These are phyloP conservation scores for Molossus molossus DNA, from an alignment of 2,797 vertebrate species.

Conservation along the genomic window DNA sequence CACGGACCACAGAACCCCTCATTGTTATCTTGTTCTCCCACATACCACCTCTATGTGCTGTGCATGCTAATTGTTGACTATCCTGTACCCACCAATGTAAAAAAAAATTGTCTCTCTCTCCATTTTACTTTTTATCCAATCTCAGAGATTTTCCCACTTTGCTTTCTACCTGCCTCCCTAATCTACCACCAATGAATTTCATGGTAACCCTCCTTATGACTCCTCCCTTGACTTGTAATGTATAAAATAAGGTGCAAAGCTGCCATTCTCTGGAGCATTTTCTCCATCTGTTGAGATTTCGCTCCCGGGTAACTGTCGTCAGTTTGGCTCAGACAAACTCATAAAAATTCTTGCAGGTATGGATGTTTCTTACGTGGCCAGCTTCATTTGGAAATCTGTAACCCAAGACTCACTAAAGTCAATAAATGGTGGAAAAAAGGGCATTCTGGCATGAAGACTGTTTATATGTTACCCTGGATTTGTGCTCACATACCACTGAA, in stretches of 20 bases:
- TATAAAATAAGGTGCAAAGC: neutral
- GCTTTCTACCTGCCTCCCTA: neutral
- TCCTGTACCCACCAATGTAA: neutral
- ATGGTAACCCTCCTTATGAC: neutral
- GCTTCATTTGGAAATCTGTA: constrained; percentile 81
- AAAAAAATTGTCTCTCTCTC: neutral
- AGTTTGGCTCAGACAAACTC: neutral
- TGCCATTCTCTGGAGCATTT: neutral
- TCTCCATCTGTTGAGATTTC: neutral
- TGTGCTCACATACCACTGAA: constrained; percentile 81
- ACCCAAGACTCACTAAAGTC: constrained; percentile 84
- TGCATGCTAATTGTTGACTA: neutral
- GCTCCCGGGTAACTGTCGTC: neutral
- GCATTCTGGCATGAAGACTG: constrained; percentile 88
- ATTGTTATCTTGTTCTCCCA: neutral
- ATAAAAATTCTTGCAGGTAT: neutral
- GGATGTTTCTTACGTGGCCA: neutral
- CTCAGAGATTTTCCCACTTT: neutral
- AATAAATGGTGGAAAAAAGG: constrained; percentile 88
- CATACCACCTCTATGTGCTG: neutral
- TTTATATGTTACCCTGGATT: constrained; percentile 83
- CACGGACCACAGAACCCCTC: neutral
- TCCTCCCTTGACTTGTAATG: too few species aligned
- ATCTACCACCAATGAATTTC: neutral
- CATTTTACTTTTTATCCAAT: neutral